Evolutionary conservation across 2,113 vertebrate species (phyloP).

Genomic region (Clarias batrachus): DNA sequence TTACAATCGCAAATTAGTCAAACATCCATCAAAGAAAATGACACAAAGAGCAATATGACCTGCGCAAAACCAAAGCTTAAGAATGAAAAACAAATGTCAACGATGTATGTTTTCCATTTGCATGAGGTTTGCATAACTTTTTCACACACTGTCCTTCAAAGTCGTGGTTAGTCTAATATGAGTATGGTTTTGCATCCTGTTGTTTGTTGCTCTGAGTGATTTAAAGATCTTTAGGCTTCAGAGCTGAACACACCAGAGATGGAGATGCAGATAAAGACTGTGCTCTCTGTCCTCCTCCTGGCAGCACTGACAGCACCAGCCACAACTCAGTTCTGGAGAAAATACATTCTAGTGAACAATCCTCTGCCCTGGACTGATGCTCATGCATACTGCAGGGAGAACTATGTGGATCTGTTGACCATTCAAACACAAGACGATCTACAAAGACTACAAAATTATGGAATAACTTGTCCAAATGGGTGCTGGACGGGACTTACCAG

Average conservation of each 20-base stretch:
- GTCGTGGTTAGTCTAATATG: neutral
- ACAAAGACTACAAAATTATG: accelerated
- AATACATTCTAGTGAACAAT: neutral
- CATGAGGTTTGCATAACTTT: conserved; percentile 9
- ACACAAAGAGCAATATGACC: too few species aligned
- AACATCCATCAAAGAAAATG: neutral
- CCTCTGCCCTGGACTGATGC: neutral
- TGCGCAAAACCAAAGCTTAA: too few species aligned
- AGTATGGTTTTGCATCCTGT: neutral
- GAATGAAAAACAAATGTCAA: neutral
- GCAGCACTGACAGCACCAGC: neutral
- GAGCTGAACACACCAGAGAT: neutral
- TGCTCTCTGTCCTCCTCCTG: conserved; percentile 4
- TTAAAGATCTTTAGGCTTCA: neutral
- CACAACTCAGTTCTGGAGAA: neutral
- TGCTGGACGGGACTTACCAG: neutral
- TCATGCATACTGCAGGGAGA: neutral
- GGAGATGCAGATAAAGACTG: conserved; percentile 2
- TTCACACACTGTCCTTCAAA: neutral
- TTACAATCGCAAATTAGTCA: neutral
- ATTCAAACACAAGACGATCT: neutral
- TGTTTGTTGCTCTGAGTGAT: neutral
- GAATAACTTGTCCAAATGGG: neutral
- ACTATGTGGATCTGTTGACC: neutral
- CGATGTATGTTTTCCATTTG: neutral